These are phyloP conservation scores for Chaetophractus vellerosus DNA, from an alignment of 2,797 vertebrate species.

Conservation along the genomic window DNA sequence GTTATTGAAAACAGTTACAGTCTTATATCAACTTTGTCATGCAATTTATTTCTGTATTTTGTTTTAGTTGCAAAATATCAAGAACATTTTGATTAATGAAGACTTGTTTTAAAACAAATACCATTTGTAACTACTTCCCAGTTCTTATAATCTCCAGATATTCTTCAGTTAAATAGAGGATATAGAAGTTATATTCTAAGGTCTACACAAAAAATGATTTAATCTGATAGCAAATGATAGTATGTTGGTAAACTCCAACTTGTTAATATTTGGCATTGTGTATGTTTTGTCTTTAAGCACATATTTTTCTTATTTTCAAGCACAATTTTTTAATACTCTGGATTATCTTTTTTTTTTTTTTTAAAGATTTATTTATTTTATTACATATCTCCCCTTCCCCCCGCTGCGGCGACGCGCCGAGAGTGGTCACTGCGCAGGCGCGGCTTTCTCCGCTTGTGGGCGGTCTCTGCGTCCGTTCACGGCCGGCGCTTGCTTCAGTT, in stretches of 20 bases:
- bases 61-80: not conserved
- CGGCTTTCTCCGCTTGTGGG: too few relatives aligned
- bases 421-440: too few relatives aligned
- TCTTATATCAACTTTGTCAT: not conserved
- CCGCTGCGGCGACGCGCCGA: too few relatives aligned
- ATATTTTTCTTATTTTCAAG: not conserved
- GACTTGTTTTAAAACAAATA: conserved; percentile 23
- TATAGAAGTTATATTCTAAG: not conserved
- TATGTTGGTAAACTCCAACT: not conserved
- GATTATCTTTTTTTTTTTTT: conserved; percentile 62
- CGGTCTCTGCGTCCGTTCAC: too few relatives aligned
- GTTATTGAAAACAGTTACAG: not conserved
- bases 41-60: not conserved
- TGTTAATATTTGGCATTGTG: not conserved
- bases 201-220: not conserved
- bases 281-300: not conserved
- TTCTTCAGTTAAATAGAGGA: not conserved
- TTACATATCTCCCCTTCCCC: too few relatives aligned
- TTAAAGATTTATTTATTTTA: too few relatives aligned
- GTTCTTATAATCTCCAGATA: not conserved
- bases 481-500: too few relatives aligned
- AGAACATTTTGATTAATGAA: not conserved
- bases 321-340: conserved; percentile 22
- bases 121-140: not conserved
- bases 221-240: conserved; percentile 3